Percentiles rank a stretch among this genome's conserved stretches.
phyloP scores from a whole-genome alignment of 2,113 vertebrate genomes.

The Eidolon helvum region DNA sequence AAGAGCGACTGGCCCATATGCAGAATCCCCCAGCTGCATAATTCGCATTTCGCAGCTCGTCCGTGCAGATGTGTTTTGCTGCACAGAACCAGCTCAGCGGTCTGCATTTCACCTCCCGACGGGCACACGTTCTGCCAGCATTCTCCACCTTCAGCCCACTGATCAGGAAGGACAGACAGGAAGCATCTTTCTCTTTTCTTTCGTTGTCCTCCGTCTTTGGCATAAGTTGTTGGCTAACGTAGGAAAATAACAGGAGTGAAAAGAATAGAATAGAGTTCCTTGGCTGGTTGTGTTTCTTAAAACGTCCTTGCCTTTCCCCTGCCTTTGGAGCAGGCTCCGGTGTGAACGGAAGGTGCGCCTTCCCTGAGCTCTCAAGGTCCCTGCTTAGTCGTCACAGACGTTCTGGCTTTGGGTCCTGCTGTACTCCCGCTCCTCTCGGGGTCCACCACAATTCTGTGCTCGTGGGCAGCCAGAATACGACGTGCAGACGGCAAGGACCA shows the following conservation, averaged over 20 bases:
- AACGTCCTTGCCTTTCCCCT: neutral
- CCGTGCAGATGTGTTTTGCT: rapidly evolving
- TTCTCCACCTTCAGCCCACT: neutral
- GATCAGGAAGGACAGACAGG: too few species aligned
- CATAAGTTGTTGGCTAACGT: rapidly evolving
- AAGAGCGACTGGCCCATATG: rapidly evolving
- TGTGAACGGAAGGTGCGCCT: rapidly evolving
- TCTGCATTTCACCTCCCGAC: rapidly evolving
- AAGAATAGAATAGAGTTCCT: too few species aligned
- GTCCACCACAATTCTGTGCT: too few species aligned
- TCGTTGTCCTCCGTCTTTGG: rapidly evolving
- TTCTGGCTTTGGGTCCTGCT: neutral
- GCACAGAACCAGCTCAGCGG: rapidly evolving
- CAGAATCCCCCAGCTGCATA: rapidly evolving
- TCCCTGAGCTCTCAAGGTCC: neutral
- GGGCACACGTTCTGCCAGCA: rapidly evolving
- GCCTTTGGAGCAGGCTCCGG: neutral
- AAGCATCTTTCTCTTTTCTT: neutral
- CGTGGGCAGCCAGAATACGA: rapidly evolving
- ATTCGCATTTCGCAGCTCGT: rapidly evolving
- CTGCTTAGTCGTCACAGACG: rapidly evolving
- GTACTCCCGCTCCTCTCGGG: rapidly evolving
- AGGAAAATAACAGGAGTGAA: neutral
- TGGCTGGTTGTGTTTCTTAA: neutral
- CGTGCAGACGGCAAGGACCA: rapidly evolving